Conservation (phyloP, 35 echinoderm and acorn worm species). For the Ptychodera flava region DNA sequence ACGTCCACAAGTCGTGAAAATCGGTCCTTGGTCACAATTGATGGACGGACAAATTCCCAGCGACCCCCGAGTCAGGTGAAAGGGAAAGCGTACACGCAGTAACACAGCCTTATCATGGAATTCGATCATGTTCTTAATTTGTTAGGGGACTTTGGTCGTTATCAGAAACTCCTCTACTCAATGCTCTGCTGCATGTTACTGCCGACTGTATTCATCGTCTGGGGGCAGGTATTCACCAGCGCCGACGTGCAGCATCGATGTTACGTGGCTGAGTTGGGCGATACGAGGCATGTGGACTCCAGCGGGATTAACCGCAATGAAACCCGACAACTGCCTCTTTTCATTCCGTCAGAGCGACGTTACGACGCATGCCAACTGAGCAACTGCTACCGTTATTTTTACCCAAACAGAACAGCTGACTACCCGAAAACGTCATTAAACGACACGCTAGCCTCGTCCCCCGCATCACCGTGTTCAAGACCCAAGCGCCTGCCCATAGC, state of each 20-base stretch:
- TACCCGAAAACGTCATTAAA: background rate
- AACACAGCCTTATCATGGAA: background rate
- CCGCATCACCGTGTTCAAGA: background rate
- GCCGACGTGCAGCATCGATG: background rate
- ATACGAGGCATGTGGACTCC: background rate
- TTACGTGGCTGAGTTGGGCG: background rate
- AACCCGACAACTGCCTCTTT: background rate
- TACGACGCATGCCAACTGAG: background rate
- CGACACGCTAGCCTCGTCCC: background rate
- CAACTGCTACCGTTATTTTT: background rate
- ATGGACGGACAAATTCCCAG: no score
- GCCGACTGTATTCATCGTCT: background rate
- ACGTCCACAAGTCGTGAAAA: no score
- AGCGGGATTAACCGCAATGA: background rate
- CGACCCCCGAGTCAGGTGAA: no score
- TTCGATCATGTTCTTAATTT: background rate
- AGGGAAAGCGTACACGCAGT: background rate
- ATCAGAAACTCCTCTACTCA: background rate
- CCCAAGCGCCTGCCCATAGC: background rate
- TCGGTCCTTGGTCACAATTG: background rate
- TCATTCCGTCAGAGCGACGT: background rate
- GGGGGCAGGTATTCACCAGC: background rate
- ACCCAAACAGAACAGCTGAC: background rate
- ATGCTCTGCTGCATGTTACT: background rate
- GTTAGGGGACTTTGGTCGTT: background rate